Base-by-base conservation (phyloP, 2,797 vertebrate species). In the Philypnodon macrostomus region DNA sequence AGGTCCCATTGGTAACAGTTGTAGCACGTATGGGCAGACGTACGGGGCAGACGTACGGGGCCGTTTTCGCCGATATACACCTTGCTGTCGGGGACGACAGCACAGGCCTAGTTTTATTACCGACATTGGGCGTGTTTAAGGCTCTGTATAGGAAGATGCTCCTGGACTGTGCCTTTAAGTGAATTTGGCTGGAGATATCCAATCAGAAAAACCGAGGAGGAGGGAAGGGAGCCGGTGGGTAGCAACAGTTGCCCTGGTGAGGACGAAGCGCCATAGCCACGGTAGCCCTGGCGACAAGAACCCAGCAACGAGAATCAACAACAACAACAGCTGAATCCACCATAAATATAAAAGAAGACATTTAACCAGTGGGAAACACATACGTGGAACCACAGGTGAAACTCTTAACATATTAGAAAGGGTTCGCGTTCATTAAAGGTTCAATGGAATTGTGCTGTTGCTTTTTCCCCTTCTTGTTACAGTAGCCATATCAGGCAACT, bases 161-260 rank as follows among this genome's bases (percentile, higher is more conserved):
- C 1, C 1, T 2, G n/a, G 0, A 15, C 73, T 89, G 84, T 85
- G 26, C 8, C 60, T 58, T 83, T 80, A 77, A 81, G 70, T 81
- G 52, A 76, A 85, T 73, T 71, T 67, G 51, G 41, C 41, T 32
- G 46, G 5, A 5, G 17, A 63, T 34, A 52, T 33, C 90, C 89
- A 87, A 92, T 89, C 82, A 77, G 62, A 65, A 21, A 41, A 12
- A 7, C 26, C 56, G 37, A 71, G 79, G 79, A 88, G 91, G 91
- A 86, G 90, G 90, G 85, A 68, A 77, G 67, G 75, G 81, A 78
- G 68, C 76, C 85, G 90, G 93, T 92, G 93, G 94, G 92, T 97
- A 96, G 95, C 95, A 97, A 97, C 95, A 95, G 94, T 96, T 97
- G 94, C 94, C 95, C 93, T 92, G 94, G 94, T 95, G 95, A 96